Evolutionary conservation across 1,140 invertebrate genomes (phyloP).

Genomic region (Diorhabda carinulata): DNA sequence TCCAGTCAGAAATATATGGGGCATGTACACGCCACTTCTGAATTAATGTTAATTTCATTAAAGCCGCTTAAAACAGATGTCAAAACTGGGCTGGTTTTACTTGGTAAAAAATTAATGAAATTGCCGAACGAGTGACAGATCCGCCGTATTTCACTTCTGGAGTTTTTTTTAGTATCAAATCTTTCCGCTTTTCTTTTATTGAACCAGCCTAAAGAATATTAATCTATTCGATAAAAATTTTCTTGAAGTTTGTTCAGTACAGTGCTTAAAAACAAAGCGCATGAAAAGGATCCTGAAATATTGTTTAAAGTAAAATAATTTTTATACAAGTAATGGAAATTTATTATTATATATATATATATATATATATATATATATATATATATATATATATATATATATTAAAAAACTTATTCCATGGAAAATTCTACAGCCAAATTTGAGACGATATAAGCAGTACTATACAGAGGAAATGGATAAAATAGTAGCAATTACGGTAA

Average conservation of each 20-base stretch:
- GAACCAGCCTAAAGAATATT: not conserved
- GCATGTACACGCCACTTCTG: constrained; percentile 1
- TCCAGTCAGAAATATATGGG: constrained; percentile 7
- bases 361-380: too few species aligned
- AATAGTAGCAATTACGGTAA: too few species aligned
- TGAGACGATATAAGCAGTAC: too few species aligned
- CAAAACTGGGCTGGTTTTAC: constrained; percentile 4
- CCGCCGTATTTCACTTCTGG: not conserved
- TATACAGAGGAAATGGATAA: too few species aligned
- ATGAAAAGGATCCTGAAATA: too few species aligned
- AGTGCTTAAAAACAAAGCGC: too few species aligned
- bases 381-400: too few species aligned
- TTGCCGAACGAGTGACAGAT: not conserved
- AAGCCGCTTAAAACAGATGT: constrained; percentile 8
- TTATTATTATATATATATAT: too few species aligned
- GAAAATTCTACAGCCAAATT: too few species aligned
- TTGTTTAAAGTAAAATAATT: too few species aligned
- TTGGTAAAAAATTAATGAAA: not conserved
- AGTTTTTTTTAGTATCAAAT: constrained; percentile 1
- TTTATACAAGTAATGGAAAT: too few species aligned
- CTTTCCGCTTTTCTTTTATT: not conserved
- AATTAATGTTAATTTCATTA: constrained; percentile 12
- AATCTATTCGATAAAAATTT: not conserved
- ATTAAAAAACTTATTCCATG: too few species aligned
- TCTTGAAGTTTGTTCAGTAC: not conserved